These are phyloP conservation scores for Psylliodes chrysocephalus DNA, from an alignment of 2,888 invertebrate species.

Conservation along the genomic window DNA sequence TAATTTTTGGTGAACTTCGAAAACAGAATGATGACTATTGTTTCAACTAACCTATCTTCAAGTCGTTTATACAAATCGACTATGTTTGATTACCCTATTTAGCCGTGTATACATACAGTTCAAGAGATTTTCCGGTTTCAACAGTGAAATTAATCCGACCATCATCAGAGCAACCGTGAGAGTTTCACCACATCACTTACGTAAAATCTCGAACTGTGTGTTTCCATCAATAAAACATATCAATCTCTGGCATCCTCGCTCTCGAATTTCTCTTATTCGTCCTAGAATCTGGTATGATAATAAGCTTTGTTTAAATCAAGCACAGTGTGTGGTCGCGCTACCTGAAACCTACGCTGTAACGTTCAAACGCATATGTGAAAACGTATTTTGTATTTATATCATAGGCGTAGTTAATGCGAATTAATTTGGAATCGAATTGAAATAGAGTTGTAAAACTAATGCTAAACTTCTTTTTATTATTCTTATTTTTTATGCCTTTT, in stretches of 20 bases:
- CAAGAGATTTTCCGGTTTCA: not conserved
- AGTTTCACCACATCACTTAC: not conserved
- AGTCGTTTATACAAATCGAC: too few relatives aligned
- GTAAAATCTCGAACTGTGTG: not conserved
- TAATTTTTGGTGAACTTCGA: too few relatives aligned
- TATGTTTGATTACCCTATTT: too few relatives aligned
- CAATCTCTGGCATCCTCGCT: not conserved
- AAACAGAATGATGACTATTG: too few relatives aligned
- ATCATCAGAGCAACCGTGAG: not conserved
- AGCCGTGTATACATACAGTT: not conserved
- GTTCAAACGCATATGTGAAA: not conserved
- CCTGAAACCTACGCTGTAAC: not conserved
- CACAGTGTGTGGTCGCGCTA: not conserved
- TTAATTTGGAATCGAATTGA: too few relatives aligned
- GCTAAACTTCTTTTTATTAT: too few relatives aligned
- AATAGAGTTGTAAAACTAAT: too few relatives aligned
- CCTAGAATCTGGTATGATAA: not conserved
- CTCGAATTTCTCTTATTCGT: not conserved
- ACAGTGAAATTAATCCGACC: not conserved
- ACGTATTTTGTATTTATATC: not conserved
- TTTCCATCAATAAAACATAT: slow-evolving; percentile 10
- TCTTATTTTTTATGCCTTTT: too few relatives aligned
- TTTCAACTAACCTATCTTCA: too few relatives aligned
- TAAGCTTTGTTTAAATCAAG: slow-evolving; percentile 9
- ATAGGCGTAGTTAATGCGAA: not conserved